Base-by-base conservation (phyloP, 53 echinoderm and acorn worm genomes). In the Paelopatides confundens region DNA sequence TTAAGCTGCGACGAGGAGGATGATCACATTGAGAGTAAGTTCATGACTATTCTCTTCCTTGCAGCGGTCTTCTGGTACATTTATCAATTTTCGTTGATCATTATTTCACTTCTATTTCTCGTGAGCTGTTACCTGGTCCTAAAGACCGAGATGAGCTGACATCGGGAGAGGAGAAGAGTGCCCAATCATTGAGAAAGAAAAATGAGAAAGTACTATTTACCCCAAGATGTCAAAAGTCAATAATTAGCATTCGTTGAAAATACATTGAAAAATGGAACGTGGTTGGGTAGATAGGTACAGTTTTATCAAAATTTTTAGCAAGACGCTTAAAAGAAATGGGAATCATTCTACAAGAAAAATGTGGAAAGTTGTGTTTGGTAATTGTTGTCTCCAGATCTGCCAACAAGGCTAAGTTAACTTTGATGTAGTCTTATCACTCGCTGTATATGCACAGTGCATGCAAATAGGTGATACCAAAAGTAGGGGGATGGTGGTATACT, bases 1-100 rank as follows among this genome's bases (percentile, higher is more conserved):
- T 86, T 93, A 74, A 93, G 95, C 86, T 90, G 92, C 23, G 94
- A 96, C 2, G 94, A 94, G 50, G 94, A 94, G 27, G 94, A 92
- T 23, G 97, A 97, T 66, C 92, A 93, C 35, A 90, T 97, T 63
- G 97, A 97, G 92, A 97, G 97, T 95, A 97, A 97, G 97, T 97
- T 97, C 35, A 87, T 95, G 88, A 97, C 97, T 81, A 97, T 97
- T 85, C 88, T 97, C 68, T 97, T 97, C 90, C 76, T 95, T 52
- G 95, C 97, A 63, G 88, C 95, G 66, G 86, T 95, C 31, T 97
- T 97, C 92, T 97, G 97, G 97, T 95, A 95, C 69, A 93, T 95
- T 83, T 95, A 95, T 86, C 92, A 90, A 85, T 97, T 97, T 83
- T 97, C 97, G 29, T 77, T 95, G 65, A 88, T 92, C 82, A 93